A percentile compares a stretch with the other conserved stretches of the same genome.
Evolutionary conservation across 2,113 vertebrate species (phyloP).

Genomic region (Psettodes erumei): DNA sequence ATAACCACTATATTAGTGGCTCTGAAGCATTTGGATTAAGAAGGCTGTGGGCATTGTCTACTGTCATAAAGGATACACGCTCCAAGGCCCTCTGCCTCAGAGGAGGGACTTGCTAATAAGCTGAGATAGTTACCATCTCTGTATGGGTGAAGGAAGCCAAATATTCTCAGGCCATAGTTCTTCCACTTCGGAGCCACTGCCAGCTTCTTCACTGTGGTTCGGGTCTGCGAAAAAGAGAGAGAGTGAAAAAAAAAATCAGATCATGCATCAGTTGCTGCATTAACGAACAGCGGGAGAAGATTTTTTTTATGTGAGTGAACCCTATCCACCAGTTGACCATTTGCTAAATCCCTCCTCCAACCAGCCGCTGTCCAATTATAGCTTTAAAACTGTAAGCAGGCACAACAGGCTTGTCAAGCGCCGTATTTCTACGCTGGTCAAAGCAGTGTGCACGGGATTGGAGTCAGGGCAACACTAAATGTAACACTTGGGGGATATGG

Average conservation of each 20-base stretch:
- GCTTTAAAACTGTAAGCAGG: too few relatives aligned
- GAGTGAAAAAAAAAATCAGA: not conserved
- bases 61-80: conserved; percentile 45
- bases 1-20: conserved; percentile 55
- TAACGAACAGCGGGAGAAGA: not conserved
- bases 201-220: conserved; percentile 93
- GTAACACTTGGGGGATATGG: too few relatives aligned
- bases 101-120: conserved; percentile 22
- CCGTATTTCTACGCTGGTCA: too few relatives aligned
- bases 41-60: conserved; percentile 44
- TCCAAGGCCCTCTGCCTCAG: conserved; percentile 22
- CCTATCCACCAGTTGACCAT: too few relatives aligned
- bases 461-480: too few relatives aligned
- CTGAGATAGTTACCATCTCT: conserved; percentile 89
- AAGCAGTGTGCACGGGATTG: not conserved
- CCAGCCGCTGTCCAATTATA: too few relatives aligned
- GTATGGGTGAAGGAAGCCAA: conserved; percentile 96
- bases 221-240: conserved; percentile 84
- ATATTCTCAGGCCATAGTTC: conserved; percentile 96
- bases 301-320: not conserved
- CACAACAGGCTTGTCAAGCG: too few relatives aligned
- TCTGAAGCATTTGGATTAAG: conserved; percentile 44
- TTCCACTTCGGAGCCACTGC: conserved; percentile 99
- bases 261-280: not conserved
- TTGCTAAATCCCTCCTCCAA: not conserved